A percentile compares a stretch with the other conserved stretches of the same genome.
phyloP scores from a whole-genome alignment of 2,888 invertebrate genomes.

The Eulithis testata region DNA sequence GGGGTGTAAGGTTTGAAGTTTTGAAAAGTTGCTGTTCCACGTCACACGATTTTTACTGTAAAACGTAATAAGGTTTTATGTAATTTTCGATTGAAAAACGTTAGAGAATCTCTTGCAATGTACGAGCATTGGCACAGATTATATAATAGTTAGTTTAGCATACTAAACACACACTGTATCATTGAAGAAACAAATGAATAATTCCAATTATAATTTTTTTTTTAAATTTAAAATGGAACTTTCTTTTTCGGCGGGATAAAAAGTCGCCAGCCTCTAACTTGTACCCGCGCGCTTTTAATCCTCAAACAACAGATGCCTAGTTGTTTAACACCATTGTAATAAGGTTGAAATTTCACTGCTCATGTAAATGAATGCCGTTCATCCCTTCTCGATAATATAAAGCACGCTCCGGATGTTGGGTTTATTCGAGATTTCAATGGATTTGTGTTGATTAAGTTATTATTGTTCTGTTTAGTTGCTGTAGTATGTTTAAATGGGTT shows the following conservation, averaged over 20 bases:
- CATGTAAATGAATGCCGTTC: conserved; percentile 58
- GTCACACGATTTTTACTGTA: conserved; percentile 4
- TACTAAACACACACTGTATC: too few species aligned
- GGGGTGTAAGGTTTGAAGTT: conserved; percentile 40
- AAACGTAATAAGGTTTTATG: background rate
- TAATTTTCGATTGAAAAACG: background rate
- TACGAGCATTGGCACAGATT: background rate
- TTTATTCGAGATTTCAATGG: conserved; percentile 58
- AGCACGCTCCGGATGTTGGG: conserved; percentile 60
- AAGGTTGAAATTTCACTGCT: conserved; percentile 49
- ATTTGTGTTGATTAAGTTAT: conserved; percentile 58
- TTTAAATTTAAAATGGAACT: background rate
- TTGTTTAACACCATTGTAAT: conserved; percentile 37
- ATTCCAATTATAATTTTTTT: background rate
- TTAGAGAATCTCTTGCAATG: conserved; percentile 2
- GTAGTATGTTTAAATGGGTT: conserved; percentile 25
- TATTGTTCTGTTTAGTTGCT: conserved; percentile 47
- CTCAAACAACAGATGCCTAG: conserved; percentile 18
- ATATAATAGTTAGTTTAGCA: background rate
- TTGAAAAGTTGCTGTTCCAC: background rate
- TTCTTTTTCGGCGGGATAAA: background rate
- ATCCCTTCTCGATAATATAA: conserved; percentile 58
- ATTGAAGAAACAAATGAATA: background rate
- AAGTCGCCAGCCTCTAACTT: conserved; percentile 20
- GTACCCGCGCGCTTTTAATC: conserved; percentile 23